A percentile compares a stretch with the other conserved stretches of the same genome.
Conservation (phyloP, 2,113 vertebrate species). For the Galemys pyrenaicus region DNA sequence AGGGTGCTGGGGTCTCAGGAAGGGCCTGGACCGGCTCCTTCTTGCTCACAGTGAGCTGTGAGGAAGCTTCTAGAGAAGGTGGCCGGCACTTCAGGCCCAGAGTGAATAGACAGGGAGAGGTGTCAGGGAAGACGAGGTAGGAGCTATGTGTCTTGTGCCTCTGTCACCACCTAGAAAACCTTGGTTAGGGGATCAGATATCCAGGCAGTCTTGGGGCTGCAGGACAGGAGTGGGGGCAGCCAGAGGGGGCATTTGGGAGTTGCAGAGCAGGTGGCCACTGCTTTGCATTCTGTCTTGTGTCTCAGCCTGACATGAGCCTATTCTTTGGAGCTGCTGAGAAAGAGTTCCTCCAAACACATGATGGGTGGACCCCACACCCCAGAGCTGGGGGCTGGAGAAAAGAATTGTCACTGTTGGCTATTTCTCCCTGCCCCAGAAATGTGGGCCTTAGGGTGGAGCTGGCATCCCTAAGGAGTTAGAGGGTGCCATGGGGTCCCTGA, state of each 20-base stretch:
- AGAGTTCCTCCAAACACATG: neutral
- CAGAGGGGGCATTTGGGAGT: neutral
- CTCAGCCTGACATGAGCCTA: neutral
- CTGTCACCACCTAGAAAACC: neutral
- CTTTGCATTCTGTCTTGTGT: neutral
- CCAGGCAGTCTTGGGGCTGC: neutral
- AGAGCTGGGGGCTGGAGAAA: neutral
- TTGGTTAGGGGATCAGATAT: neutral
- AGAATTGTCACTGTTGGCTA: accelerated
- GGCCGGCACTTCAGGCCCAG: neutral
- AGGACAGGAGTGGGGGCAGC: neutral
- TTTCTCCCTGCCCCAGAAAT: neutral
- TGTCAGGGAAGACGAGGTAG: neutral
- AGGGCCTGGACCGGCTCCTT: neutral
- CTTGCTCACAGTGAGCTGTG: neutral
- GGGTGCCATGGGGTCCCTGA: neutral
- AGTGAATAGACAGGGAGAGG: neutral
- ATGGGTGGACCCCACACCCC: neutral
- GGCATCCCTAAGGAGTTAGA: too few species aligned
- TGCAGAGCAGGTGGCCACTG: too few species aligned
- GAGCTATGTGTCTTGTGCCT: neutral
- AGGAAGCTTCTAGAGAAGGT: neutral
- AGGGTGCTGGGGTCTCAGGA: neutral
- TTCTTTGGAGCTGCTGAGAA: neutral
- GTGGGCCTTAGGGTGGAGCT: neutral